These are phyloP conservation scores for Globia sparganii DNA, from an alignment of 2,888 invertebrate species.

Conservation along the genomic window DNA sequence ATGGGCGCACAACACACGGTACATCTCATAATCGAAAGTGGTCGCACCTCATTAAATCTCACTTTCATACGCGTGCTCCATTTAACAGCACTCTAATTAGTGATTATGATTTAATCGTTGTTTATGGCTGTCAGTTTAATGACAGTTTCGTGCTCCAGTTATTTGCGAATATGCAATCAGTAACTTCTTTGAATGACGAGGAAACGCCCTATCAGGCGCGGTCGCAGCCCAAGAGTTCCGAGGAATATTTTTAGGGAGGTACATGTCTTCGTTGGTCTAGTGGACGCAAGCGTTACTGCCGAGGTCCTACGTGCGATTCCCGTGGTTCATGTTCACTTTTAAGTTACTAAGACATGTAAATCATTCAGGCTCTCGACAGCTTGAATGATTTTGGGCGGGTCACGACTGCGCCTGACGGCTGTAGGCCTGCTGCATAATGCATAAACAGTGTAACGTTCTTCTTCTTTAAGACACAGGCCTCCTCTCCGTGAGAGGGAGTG, in stretches of 20 bases:
- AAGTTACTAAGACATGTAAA: too few species aligned
- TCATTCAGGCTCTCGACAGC: too few species aligned
- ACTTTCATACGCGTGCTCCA: constrained; percentile 57
- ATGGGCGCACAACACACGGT: constrained; percentile 18
- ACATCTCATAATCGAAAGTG: constrained; percentile 59
- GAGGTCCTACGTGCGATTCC: too few species aligned
- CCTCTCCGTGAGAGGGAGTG: too few species aligned
- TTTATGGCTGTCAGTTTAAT: constrained; percentile 47
- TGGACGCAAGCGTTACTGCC: too few species aligned
- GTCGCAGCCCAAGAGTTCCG: too few species aligned
- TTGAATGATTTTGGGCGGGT: too few species aligned
- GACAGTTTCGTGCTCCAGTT: constrained; percentile 30
- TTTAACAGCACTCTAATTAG: constrained; percentile 49
- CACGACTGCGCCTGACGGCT: too few species aligned
- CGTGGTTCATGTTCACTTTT: too few species aligned
- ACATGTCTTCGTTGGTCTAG: too few species aligned
- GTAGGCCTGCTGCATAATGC: not conserved
- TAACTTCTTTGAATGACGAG: not conserved
- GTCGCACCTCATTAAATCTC: constrained; percentile 54
- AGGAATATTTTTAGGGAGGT: too few species aligned
- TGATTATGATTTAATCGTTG: constrained; percentile 51
- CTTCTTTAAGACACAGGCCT: not conserved
- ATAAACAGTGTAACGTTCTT: not conserved
- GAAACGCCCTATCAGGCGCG: too few species aligned
- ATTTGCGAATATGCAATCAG: constrained; percentile 19